Evolutionary conservation across 2,888 invertebrate genomes (phyloP), one percentile per base, ranked within the genome.

Genomic region (Dryococelus australis): DNA sequence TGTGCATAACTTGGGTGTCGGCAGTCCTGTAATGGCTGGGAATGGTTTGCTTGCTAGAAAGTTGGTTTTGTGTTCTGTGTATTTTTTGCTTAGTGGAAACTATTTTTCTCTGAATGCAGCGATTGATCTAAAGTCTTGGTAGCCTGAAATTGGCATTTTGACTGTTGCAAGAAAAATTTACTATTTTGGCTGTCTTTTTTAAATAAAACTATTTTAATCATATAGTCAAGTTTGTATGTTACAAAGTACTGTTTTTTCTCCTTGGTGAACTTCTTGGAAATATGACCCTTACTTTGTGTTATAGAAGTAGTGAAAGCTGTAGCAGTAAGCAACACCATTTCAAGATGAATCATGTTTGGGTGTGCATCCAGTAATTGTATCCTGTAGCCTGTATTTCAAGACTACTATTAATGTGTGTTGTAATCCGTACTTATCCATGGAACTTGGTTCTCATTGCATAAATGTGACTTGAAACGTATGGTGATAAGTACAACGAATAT

Each of bases 321-420:
- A 65, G n/a, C 65, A 65, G 65, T 65, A 65, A 65, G 65, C 20
- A 20, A 65, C 65, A 65, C 65, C 65, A 65, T 65, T 65, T 65
- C 65, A 65, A 65, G 65, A 65, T 65, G 65, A 65, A 65, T 65
- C 65, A 65, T 65, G 65, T 65, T 65, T 65, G 65, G 65, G 65
- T 65, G 65, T 65, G 20, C 65, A 65, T 65, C 65, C 65, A 24
- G 65, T 65, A 65, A 65, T 65, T 65, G 65, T 65, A 65, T 65
- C 65, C n/a, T 65, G 51, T 51, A 51, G 51, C 51, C 13, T 20
- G 65, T 65, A n/a, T 65, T 65, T 65, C 65, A 65, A 65, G 65
- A 65, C 8, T 65, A 65, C 20, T 65, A 65, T 65, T 16, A 65
- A n/a, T 65, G 65, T 20, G 65, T 65, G n/a, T 65, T 65, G 65